phyloP scores from a whole-genome alignment of 2,113 vertebrate species.

The Zapornia atra region DNA sequence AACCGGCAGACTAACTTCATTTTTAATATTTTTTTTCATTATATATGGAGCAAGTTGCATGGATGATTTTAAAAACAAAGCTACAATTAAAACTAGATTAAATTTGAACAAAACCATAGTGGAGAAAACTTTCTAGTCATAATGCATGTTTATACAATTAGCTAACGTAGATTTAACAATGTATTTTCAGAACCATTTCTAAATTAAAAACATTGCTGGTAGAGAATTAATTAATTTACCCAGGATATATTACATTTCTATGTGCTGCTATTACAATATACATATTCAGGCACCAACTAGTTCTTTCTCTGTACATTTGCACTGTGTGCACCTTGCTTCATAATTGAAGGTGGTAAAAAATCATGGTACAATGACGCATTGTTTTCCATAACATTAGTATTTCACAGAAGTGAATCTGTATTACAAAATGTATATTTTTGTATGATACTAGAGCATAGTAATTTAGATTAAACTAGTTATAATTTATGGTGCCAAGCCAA shows the following conservation, averaged over 20 bases:
- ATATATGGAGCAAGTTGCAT: slow-evolving; percentile 7
- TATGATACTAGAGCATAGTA: slow-evolving; percentile 37
- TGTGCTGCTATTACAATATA: neutral
- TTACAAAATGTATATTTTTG: slow-evolving; percentile 59
- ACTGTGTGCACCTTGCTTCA: neutral
- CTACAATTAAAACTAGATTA: slow-evolving; percentile 63
- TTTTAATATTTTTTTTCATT: slow-evolving; percentile 35
- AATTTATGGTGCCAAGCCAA: slow-evolving; percentile 66
- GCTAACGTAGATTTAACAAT: neutral
- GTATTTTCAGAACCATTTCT: neutral
- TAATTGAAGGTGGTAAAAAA: slow-evolving; percentile 44
- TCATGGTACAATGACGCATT: neutral
- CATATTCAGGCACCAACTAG: slow-evolving; percentile 7
- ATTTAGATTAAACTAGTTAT: slow-evolving; percentile 69
- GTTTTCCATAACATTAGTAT: slow-evolving; percentile 50
- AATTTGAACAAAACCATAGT: slow-evolving; percentile 17
- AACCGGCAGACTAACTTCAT: slow-evolving; percentile 50
- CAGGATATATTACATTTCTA: neutral
- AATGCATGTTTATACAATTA: neutral
- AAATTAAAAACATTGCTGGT: neutral
- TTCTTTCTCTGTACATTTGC: slow-evolving; percentile 20
- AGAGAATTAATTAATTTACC: slow-evolving; percentile 27
- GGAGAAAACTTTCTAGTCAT: neutral
- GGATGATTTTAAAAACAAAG: slow-evolving; percentile 39
- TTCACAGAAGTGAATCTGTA: slow-evolving; percentile 47